Evolutionary conservation across 2,888 invertebrate genomes (phyloP).

Genomic region (Cephus runcator): DNA sequence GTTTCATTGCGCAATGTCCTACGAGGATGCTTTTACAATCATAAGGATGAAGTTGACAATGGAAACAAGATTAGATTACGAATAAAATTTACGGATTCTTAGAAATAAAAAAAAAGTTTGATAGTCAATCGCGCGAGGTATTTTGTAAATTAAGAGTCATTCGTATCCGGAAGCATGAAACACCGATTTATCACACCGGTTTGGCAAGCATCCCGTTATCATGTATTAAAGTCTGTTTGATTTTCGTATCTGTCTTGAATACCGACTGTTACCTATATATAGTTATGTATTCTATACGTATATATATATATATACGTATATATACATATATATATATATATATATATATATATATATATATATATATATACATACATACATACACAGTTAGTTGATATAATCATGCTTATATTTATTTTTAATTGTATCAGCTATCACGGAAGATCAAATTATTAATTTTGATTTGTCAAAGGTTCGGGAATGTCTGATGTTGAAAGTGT

Average conservation of each 20-base stretch:
- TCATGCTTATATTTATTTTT: neutral
- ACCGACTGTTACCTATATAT: neutral
- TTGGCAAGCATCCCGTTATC: neutral
- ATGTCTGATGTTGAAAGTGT: neutral
- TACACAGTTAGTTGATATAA: neutral
- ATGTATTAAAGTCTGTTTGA: neutral
- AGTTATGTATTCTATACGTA: no score
- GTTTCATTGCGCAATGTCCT: neutral
- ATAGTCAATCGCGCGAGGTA: neutral
- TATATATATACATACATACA: no score
- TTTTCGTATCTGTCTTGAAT: neutral
- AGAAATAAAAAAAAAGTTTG: neutral
- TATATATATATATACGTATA: no score
- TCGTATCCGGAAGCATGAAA: neutral
- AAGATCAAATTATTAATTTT: neutral
- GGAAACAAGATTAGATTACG: neutral
- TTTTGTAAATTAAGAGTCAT: neutral
- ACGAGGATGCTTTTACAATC: neutral
- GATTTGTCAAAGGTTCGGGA: neutral
- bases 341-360: no score
- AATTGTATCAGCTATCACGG: neutral
- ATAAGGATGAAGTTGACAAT: neutral
- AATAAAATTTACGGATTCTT: neutral
- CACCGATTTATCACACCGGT: neutral
- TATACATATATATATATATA: no score